phyloP scores from a whole-genome alignment of 2,113 vertebrate genomes.

The Neogale vison region DNA sequence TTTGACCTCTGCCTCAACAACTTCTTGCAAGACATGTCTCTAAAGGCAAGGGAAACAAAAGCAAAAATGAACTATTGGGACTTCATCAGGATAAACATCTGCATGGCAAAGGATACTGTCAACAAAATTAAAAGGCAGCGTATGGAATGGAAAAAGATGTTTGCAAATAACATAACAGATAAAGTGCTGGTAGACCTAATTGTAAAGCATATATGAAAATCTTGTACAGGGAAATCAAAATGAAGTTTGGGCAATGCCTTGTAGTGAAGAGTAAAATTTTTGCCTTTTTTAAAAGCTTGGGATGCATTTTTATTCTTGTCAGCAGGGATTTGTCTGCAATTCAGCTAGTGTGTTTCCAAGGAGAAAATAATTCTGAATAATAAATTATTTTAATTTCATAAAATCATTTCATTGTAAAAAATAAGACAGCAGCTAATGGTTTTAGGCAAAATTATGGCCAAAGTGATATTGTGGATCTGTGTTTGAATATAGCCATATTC shows the following conservation, averaged over 20 bases:
- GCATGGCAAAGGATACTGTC: too few species aligned
- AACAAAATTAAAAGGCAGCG: too few species aligned
- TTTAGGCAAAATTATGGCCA: not conserved
- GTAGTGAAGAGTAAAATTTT: not conserved
- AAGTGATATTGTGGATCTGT: not conserved
- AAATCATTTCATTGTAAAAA: not conserved
- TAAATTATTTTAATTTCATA: not conserved
- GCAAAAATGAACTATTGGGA: too few species aligned
- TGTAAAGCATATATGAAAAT: not conserved
- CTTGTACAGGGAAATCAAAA: not conserved
- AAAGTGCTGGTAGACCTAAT: not conserved
- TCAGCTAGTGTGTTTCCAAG: not conserved
- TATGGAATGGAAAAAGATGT: too few species aligned
- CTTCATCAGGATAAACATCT: too few species aligned
- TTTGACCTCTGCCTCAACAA: too few species aligned
- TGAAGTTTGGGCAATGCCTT: not conserved
- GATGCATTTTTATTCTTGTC: not conserved
- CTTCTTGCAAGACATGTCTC: too few species aligned
- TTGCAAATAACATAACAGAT: too few species aligned
- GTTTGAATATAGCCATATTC: not conserved
- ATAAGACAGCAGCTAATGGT: not conserved
- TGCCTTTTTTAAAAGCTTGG: not conserved
- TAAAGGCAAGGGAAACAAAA: too few species aligned
- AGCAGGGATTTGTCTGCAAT: not conserved
- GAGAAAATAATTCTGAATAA: not conserved